These are phyloP conservation scores for Noctua comes DNA, from an alignment of 2,888 invertebrate genomes.

Conservation along the genomic window DNA sequence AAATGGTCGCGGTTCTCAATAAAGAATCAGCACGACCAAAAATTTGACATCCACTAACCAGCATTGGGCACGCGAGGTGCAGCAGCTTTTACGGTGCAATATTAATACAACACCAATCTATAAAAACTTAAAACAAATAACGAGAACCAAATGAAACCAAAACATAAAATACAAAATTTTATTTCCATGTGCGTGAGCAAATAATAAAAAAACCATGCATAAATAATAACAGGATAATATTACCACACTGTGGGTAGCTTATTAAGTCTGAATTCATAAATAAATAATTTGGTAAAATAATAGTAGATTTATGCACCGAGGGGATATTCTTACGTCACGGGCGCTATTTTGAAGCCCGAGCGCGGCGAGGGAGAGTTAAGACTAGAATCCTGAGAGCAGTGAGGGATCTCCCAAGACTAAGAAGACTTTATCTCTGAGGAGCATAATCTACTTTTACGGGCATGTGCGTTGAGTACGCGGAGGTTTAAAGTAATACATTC, in stretches of 20 bases:
- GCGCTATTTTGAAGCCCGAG: neutral
- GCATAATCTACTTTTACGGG: neutral
- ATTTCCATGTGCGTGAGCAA: slow-evolving; percentile 23
- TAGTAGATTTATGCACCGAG: neutral
- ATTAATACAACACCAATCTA: neutral
- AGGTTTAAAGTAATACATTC: neutral
- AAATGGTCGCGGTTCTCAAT: neutral
- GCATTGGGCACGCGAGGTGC: neutral
- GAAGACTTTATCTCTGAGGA: neutral
- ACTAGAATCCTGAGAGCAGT: neutral
- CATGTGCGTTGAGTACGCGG: neutral
- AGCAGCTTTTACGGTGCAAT: neutral
- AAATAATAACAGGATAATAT: neutral
- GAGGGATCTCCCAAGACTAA: neutral
- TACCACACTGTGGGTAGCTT: slow-evolving; percentile 6
- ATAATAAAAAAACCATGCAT: slow-evolving; percentile 35
- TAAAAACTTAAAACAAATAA: slow-evolving; percentile 5
- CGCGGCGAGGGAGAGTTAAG: neutral
- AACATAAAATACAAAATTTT: slow-evolving; percentile 36
- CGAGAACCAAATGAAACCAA: slow-evolving; percentile 51
- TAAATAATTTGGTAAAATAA: neutral
- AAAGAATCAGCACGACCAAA: neutral
- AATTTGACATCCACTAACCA: neutral
- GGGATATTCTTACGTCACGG: neutral
- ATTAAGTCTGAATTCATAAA: slow-evolving; percentile 2